Base-by-base conservation (phyloP, 2,113 vertebrate species). In the Mionectes macconnelli region DNA sequence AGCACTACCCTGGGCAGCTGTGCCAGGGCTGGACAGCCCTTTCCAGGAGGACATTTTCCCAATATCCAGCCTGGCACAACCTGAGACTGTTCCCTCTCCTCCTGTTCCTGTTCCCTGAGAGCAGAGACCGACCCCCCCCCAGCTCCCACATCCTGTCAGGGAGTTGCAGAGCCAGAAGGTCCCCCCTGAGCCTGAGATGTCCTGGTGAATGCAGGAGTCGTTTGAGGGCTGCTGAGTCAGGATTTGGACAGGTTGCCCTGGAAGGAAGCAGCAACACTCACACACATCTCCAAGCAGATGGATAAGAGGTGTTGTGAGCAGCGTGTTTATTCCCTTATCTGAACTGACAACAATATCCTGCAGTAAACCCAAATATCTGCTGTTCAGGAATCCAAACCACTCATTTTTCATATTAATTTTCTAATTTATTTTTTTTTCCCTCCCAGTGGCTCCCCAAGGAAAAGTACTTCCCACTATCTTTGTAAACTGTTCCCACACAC, bases 401-500 rank as follows among this genome's bases (percentile, higher is more conserved):
- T 73, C 64, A 50, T 84, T 96, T 64, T 84, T 31, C 74, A 79
- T 87, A 84, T 66, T 44, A 78, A 77, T 91, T 85, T 90, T 77
- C 69, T 91, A 59, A 91, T 42, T 4, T 30, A 18, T 72, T 89
- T 59, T 62, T 89, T 59, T 62, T 89, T 57, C 52, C 39, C 90
- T 57, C 52, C 37, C 47, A 28, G 33, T 49, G 17, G 22, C 13
- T 92, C 91, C 77, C 83, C 56, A 62, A 64, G 81, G 92, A 67
- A 86, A 80, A 80, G 14, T 33, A 55, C 12, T 31, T 45, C 2
- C 0, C 0, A 0, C 6, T 49, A 1, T 27, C 64, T 82, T 63
- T 89, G 72, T 40, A 90, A 93, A 83, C 42, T 60, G 59, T 88
- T 97, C 97, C 90, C 93, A 70, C 50, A 79, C 39, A 47, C 21